Evolutionary conservation across 2,888 invertebrate species (phyloP), one percentile per base, ranked within the genome.

Genomic region (Campaea margaritaria): DNA sequence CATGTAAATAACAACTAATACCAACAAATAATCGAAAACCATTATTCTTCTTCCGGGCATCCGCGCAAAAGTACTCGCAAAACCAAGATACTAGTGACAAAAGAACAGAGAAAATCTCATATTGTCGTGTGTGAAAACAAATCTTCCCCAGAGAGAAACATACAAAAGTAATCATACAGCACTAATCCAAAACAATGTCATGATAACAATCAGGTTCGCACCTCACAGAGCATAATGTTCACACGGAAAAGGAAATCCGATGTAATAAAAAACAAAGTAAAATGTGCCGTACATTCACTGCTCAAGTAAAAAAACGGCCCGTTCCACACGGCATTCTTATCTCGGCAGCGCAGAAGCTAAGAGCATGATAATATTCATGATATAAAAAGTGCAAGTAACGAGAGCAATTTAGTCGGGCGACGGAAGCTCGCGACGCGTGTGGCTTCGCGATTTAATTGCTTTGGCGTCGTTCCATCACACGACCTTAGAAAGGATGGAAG

Each of bases 391-490:
- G 83, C 86, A 85, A 84, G 85, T 85, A 86, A 86, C 76, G 75
- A 72, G 77, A 78, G 79, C 78, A 83, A 84, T 83, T 84, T 83
- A 69, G 74, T 76, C 48, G 65, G 68, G 67, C 73, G 74, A 64
- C 66, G 70, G 73, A 75, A 74, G 73, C 73, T 69, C 69, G 65
- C 63, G 75, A 74, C 75, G 75, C 81, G 83, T 75, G 81, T 76
- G 78, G 83, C 78, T 81, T 78, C 78, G 75, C 79, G 76, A 78
- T 86, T 85, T 89, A 91, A 91, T 91, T 90, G 88, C 85, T 87
- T 87, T 89, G 90, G 90, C 89, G 76, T 82, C 79, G 79, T 84
- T 85, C 88, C 90, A 89, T 77, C 70, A 66, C 74, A 64, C 34
- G 34, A 67, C 70, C 71, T 70, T 55, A 74, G 68, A 59, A 70